Evolutionary conservation across 2,113 vertebrate genomes (phyloP).

Genomic region (Echinops telfairi): DNA sequence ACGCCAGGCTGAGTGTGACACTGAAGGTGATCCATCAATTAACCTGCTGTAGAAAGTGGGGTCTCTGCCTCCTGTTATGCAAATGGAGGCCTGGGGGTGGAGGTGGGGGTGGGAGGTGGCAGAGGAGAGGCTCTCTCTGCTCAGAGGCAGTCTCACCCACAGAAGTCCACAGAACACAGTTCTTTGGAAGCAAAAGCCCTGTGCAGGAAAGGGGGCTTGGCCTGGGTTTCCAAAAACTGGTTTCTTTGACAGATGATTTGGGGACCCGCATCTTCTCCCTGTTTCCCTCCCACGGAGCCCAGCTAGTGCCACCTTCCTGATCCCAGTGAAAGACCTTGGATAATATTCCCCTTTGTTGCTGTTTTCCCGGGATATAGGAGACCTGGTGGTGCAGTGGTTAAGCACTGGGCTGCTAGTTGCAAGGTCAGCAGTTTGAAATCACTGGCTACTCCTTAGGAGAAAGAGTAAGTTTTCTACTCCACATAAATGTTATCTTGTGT

Average conservation of each 20-base stretch:
- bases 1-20: too few relatives aligned
- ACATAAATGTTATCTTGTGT: too few relatives aligned
- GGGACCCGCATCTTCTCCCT: too few relatives aligned
- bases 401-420: too few relatives aligned
- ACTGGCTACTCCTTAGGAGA: too few relatives aligned
- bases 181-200: not conserved
- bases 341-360: too few relatives aligned
- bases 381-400: too few relatives aligned
- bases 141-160: not conserved
- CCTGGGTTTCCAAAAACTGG: not conserved
- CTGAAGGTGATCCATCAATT: not conserved
- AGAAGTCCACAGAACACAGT: rapidly evolving
- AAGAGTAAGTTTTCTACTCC: too few relatives aligned
- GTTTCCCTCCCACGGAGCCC: not conserved
- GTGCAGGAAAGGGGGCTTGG: rapidly evolving
- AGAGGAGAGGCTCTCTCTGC: not conserved
- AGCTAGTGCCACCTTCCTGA: not conserved
- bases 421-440: too few relatives aligned
- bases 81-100: too few relatives aligned
- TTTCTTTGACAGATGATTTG: not conserved
- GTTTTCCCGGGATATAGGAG: too few relatives aligned
- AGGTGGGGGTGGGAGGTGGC: rapidly evolving
- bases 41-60: rapidly evolving
- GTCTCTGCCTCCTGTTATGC: not conserved
- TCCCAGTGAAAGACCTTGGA: not conserved